Evolutionary conservation across 2,797 vertebrate species (phyloP).

Genomic region (Sphaeramia orbicularis): DNA sequence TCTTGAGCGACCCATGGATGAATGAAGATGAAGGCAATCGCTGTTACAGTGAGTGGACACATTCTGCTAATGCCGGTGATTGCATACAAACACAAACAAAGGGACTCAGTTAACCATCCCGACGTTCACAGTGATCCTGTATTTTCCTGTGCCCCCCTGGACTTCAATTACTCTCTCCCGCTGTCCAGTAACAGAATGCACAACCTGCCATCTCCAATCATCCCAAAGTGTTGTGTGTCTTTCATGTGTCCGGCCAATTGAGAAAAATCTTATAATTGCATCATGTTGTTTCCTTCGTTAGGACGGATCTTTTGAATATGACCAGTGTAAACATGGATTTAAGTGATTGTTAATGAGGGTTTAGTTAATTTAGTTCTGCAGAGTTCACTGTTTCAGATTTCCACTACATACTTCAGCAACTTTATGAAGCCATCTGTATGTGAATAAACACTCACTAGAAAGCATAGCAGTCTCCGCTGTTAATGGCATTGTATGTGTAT

Average conservation of each 20-base stretch:
- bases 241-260: slow-evolving; percentile 37
- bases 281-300: slow-evolving; percentile 39
- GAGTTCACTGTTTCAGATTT: slow-evolving; percentile 16
- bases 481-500: slow-evolving; percentile 3
- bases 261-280: slow-evolving; percentile 30
- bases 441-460: slow-evolving; percentile 7
- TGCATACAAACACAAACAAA: slow-evolving; percentile 62
- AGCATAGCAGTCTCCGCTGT: slow-evolving; percentile 1
- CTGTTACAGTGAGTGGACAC: slow-evolving; percentile 55
- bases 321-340: slow-evolving; percentile 40
- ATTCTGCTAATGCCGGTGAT: slow-evolving; percentile 42
- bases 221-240: slow-evolving; percentile 16
- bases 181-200: slow-evolving; percentile 6
- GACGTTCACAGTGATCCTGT: slow-evolving; percentile 24
- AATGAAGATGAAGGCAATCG: slow-evolving; percentile 45
- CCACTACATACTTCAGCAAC: neutral
- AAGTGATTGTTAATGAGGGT: slow-evolving; percentile 40
- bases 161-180: slow-evolving; percentile 1
- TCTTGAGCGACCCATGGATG: slow-evolving; percentile 50
- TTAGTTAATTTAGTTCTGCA: slow-evolving; percentile 14
- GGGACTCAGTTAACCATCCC: slow-evolving; percentile 25
- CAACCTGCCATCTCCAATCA: slow-evolving; percentile 60
- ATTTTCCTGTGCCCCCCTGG: slow-evolving; percentile 37
- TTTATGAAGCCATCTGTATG: slow-evolving; percentile 6
- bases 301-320: slow-evolving; percentile 18